Evolutionary conservation across 2,797 vertebrate species (phyloP).

Genomic region (Rhincodon typus): DNA sequence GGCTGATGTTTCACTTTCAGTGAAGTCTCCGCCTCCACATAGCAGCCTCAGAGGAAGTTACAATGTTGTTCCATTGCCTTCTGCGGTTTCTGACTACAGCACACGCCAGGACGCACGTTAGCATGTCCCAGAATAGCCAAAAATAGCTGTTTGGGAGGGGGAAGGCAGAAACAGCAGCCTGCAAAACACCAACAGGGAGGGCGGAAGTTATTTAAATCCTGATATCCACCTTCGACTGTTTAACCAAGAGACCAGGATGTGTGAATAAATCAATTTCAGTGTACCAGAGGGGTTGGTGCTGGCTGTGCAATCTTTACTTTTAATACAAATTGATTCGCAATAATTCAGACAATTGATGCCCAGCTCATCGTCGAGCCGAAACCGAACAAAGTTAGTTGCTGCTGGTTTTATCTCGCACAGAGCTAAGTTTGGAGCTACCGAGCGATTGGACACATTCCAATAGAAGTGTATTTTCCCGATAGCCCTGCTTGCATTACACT

Average conservation of each 20-base stretch:
- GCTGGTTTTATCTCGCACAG: background rate
- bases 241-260: too few species aligned
- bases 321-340: background rate
- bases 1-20: background rate
- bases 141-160: background rate
- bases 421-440: background rate
- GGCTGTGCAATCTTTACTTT: background rate
- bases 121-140: background rate
- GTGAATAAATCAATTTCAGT: background rate
- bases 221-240: background rate
- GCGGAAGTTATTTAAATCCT: background rate
- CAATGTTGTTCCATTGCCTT: conserved; percentile 33
- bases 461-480: background rate
- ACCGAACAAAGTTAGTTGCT: background rate
- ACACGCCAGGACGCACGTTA: background rate
- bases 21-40: background rate
- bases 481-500: background rate
- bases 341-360: background rate
- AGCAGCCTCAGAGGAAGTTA: conserved; percentile 3
- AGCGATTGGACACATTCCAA: background rate
- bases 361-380: background rate
- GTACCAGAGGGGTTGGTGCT: too few species aligned
- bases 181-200: background rate
- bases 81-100: background rate
- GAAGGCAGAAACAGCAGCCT: background rate